These are phyloP conservation scores for Acanthopleura granulata DNA, from an alignment of 2,888 invertebrate genomes.

Conservation along the genomic window DNA sequence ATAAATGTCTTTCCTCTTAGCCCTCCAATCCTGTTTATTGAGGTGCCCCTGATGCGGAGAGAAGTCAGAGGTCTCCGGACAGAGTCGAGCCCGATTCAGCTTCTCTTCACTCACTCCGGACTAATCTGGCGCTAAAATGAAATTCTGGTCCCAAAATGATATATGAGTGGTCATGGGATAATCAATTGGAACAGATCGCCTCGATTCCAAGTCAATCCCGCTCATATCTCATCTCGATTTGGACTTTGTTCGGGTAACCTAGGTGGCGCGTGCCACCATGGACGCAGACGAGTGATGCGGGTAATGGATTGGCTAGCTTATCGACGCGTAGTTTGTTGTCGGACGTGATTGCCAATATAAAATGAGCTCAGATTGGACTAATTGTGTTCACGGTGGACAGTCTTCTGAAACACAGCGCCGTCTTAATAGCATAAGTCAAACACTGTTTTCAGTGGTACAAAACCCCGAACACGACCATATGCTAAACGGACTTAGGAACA, in stretches of 20 bases:
- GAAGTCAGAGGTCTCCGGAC: too few relatives aligned
- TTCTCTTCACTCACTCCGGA: not conserved
- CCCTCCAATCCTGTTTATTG: too few relatives aligned
- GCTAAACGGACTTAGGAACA: too few relatives aligned
- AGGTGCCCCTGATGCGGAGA: too few relatives aligned
- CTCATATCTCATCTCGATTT: not conserved
- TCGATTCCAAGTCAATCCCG: not conserved
- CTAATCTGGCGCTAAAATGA: not conserved
- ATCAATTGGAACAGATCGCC: slow-evolving; percentile 10
- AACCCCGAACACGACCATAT: too few relatives aligned
- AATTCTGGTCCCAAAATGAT: slow-evolving; percentile 13
- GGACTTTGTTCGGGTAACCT: not conserved
- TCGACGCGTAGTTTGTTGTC: not conserved
- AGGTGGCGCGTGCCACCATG: slow-evolving; percentile 12
- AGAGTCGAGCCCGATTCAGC: too few relatives aligned
- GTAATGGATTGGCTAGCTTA: slow-evolving; percentile 5
- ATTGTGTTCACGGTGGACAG: not conserved
- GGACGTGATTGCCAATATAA: slow-evolving; percentile 13
- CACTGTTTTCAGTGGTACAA: not conserved
- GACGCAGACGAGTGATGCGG: not conserved
- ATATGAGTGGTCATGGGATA: slow-evolving; percentile 2
- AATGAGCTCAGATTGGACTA: not conserved
- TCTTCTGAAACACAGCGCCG: not conserved
- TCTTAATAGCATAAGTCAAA: not conserved
- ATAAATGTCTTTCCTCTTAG: too few relatives aligned